Percentiles rank a stretch among this genome's conserved stretches.
phyloP scores from a whole-genome alignment of 2,113 vertebrate genomes.

The Rhinolophus ferrumequinum region DNA sequence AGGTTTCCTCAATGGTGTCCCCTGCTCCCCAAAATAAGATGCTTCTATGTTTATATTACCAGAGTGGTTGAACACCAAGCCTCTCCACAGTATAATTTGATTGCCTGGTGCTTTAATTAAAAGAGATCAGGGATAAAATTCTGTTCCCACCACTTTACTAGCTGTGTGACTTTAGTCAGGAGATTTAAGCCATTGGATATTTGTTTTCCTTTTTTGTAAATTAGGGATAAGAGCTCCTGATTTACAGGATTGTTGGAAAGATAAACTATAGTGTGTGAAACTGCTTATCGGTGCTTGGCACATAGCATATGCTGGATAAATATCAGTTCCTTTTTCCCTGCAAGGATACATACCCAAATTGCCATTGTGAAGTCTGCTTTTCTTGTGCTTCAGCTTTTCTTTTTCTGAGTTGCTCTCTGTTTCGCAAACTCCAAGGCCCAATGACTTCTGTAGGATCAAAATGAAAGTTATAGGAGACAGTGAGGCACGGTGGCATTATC shows the following conservation, averaged over 20 bases:
- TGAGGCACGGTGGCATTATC: neutral
- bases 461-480: neutral
- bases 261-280: neutral
- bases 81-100: neutral
- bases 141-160: neutral
- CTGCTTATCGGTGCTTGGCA: neutral
- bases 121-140: neutral
- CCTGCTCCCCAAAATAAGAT: neutral
- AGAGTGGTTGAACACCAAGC: neutral
- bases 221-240: neutral
- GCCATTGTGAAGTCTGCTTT: conserved; percentile 90
- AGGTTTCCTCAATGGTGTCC: neutral
- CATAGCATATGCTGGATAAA: neutral
- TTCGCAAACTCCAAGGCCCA: conserved; percentile 86
- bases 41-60: neutral
- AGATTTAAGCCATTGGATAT: neutral
- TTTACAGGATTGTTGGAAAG: neutral
- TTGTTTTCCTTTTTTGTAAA: neutral
- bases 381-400: conserved; percentile 92
- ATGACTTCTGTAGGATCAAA: conserved; percentile 75
- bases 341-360: conserved; percentile 88
- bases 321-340: neutral
- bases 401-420: conserved; percentile 92
- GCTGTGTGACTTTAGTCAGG: neutral
- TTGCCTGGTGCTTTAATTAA: neutral